Evolutionary conservation across 2,113 vertebrate species (phyloP), one percentile per base, ranked within the genome.

Genomic region (Jacana jacana): DNA sequence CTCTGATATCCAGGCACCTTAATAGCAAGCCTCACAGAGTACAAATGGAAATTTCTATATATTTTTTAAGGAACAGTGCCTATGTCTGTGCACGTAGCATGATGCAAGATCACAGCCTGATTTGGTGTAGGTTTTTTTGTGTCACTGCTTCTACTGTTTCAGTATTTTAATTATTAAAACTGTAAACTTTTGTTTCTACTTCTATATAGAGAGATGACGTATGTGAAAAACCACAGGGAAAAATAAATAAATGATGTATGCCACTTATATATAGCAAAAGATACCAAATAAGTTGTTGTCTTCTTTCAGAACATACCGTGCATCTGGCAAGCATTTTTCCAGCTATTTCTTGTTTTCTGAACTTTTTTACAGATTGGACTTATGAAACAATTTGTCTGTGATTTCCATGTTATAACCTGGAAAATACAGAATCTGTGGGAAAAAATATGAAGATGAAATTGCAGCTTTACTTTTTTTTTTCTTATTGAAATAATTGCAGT

Each of bases 381-480:
- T 91, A 71, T 91, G 52, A 88, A 97, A 95, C 35, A 97, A 97
- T 86, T 98, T 88, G 71, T 94, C 58, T 89, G 89, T 97, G 66
- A 97, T 91, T 97, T 97, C 81, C 96, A 97, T 90, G 40, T 94
- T 65, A 57, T 84, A 71, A 42, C 90, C 95, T 42, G 28, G 46
- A 79, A 94, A 91, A 58, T 15, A 24, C 0, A 64, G 48, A 81
- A 54, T 80, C 54, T 4, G 31, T 3, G 4, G 4, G 88, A 64
- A 97, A 81, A 95, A 71, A 39, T 40, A 91, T 9, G 54, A 79
- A 85, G 89, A 88, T 6, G 18, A 60, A 84, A 82, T 66, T 78
- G 69, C 31, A 79, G 44, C 8, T 46, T 46, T 46, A 46, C 7
- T 97, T 87, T 86, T 93, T 42, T 2, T 64, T 80, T 90, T 91